Evolutionary conservation across 2,797 vertebrate species (phyloP).

Genomic region (Myotis pilosus): DNA sequence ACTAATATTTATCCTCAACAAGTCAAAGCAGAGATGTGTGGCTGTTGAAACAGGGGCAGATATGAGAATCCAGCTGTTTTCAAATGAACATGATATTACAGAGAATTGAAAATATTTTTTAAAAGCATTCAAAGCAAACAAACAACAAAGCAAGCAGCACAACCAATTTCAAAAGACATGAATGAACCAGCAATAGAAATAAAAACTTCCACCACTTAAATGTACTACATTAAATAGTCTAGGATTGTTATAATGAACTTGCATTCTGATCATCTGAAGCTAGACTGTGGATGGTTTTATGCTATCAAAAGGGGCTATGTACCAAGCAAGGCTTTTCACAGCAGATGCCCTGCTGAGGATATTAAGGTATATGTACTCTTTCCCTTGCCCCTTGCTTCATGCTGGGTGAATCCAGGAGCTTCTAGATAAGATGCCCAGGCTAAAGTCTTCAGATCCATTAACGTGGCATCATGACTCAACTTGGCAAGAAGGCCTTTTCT

Average conservation of each 20-base stretch:
- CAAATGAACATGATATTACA: not conserved
- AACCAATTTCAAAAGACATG: not conserved
- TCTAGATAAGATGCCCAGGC: slow-evolving; percentile 40
- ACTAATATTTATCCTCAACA: not conserved
- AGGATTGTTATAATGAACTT: not conserved
- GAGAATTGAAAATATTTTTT: not conserved
- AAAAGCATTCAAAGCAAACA: not conserved
- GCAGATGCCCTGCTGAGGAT: not conserved
- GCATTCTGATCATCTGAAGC: not conserved
- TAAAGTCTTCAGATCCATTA: slow-evolving; percentile 71
- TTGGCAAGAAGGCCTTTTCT: slow-evolving; percentile 66
- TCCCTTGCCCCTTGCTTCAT: not conserved
- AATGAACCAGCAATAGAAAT: not conserved
- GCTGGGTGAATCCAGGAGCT: slow-evolving; percentile 47
- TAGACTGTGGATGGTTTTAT: not conserved
- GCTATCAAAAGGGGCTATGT: not conserved
- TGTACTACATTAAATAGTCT: not conserved
- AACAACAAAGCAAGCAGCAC: not conserved
- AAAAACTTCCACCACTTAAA: not conserved
- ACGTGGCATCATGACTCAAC: slow-evolving; percentile 76
- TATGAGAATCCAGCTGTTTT: not conserved
- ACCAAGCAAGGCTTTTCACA: not conserved
- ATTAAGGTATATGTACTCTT: not conserved
- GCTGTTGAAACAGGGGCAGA: not conserved
- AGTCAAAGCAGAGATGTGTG: not conserved